These are phyloP conservation scores for Sebastes cheni DNA, from an alignment of 2,797 vertebrate genomes.

Conservation along the genomic window DNA sequence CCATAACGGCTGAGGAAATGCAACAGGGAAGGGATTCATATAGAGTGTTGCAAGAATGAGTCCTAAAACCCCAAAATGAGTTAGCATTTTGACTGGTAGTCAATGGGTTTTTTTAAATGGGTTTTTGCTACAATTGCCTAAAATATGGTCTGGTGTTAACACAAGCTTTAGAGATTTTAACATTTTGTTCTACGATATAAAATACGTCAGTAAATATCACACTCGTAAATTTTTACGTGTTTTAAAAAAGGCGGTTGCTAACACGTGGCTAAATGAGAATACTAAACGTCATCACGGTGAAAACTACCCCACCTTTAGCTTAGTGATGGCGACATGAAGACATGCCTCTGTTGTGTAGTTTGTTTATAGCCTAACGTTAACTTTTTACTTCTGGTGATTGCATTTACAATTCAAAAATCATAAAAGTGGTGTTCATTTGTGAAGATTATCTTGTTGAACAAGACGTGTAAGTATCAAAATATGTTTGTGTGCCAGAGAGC, in stretches of 20 bases:
- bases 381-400: background rate
- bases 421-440: background rate
- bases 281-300: no score
- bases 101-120: no score
- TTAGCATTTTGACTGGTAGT: background rate
- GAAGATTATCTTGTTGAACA: background rate
- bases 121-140: background rate
- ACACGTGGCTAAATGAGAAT: no score
- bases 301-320: background rate
- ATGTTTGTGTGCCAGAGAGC: background rate
- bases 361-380: background rate
- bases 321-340: background rate
- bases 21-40: background rate
- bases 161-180: no score
- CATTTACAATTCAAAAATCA: no score
- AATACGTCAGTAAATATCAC: no score
- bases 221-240: no score
- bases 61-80: no score
- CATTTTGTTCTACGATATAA: background rate
- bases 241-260: no score
- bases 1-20: background rate
- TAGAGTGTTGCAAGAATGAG: no score
- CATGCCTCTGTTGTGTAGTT: no score
- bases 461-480: background rate
- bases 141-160: background rate